Evolutionary conservation across 2,797 vertebrate species (phyloP), one percentile per base, ranked within the genome.

Genomic region (Avahi laniger): DNA sequence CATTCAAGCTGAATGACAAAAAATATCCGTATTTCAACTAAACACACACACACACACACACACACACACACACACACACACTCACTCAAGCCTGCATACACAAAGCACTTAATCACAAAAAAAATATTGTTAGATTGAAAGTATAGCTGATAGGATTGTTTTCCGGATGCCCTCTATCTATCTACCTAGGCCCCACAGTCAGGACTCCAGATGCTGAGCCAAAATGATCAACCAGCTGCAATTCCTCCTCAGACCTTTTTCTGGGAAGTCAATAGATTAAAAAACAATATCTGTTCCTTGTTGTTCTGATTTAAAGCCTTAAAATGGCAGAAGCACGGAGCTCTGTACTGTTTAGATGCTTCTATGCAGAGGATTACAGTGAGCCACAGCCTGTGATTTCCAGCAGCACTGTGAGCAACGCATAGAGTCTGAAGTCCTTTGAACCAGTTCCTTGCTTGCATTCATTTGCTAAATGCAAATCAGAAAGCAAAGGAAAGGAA

Each of bases 1-100:
- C 20, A 89, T 96, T 95, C 93, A 94, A 96, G 72, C 52, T 84
- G 35, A 95, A 93, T 89, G 59, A 98, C 97, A 97, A 5, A 95
- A 98, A 93, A 79, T 82, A 96, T 96, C 57, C 2, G 26, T 96
- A 96, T 97, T 97, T 98, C 63, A 97, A 83, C 75, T 59, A 94
- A 81, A 52, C 54, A 14, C 15, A 48, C 59, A 35, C 10, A 83
- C n/a, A 35, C 10, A 76, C 33, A 67, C 0, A 20, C 75, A 89
- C 26, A 41, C 18, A 80, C 38, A 50, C 46, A 13, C 14, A 50
- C 50, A n/a, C 15, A 82, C 48, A n/a, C 12, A 26, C n/a, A 10
- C 91, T 67, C 20, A 63, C 33, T 52, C 59, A 82, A 1, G 96
- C 33, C 89, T 73, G 35, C 61, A 15, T 84, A 10, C 0, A 92